Evolutionary conservation across 2,797 vertebrate genomes (phyloP).

Genomic region (Sebastes steindachneri): DNA sequence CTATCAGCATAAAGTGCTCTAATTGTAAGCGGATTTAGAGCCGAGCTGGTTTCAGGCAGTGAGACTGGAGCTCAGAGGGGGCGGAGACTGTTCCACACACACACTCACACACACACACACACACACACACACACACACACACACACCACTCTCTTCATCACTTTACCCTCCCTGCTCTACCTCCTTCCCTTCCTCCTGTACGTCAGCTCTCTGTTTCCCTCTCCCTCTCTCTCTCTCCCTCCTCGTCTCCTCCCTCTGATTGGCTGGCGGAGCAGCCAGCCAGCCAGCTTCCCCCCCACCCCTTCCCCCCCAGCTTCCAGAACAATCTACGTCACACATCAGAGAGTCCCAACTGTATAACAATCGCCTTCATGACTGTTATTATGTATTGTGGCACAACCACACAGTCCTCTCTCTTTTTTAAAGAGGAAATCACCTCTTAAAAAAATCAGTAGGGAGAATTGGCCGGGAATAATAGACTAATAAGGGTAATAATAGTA

Average conservation of each 20-base stretch:
- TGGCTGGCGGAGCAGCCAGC: conserved; percentile 64
- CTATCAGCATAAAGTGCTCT: conserved; percentile 50
- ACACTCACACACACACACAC: too few relatives aligned
- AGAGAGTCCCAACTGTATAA: conserved; percentile 64
- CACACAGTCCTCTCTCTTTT: conserved; percentile 32
- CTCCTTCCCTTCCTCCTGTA: conserved; percentile 55
- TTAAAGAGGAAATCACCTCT: conserved; percentile 44
- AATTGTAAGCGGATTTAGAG: conserved; percentile 76
- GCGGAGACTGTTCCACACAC: conserved; percentile 49
- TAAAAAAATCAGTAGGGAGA: conserved; percentile 25
- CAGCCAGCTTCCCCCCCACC: conserved; percentile 41
- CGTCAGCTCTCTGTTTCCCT: conserved; percentile 37
- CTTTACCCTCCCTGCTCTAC: conserved; percentile 48
- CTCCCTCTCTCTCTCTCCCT: conserved; percentile 30
- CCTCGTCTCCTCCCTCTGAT: conserved; percentile 61
- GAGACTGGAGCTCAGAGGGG: conserved; percentile 61
- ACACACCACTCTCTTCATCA: conserved; percentile 58
- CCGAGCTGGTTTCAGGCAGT: conserved; percentile 68
- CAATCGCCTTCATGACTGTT: conserved; percentile 44
- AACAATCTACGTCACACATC: conserved; percentile 70
- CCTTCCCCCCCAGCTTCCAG: conserved; percentile 67
- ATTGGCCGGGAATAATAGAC: conserved; percentile 40
- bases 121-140: not conserved
- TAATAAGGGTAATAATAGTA: conserved; percentile 51
- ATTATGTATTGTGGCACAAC: conserved; percentile 33